phyloP scores from a whole-genome alignment of 2,888 invertebrate species.

The Platypus cylindrus region DNA sequence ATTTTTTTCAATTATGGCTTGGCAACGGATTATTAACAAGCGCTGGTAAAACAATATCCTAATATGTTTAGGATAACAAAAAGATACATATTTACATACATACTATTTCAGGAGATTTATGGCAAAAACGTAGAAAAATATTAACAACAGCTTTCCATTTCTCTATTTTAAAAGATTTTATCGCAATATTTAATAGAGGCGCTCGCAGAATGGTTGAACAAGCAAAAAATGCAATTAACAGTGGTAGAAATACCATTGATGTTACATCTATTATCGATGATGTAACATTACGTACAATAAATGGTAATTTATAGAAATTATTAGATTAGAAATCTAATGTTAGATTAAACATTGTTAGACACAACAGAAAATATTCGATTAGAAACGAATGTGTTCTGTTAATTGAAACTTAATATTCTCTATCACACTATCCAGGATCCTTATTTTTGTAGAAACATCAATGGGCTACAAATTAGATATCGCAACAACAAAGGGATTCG shows the following conservation, averaged over 20 bases:
- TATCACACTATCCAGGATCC: too few species aligned
- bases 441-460: conserved; percentile 23
- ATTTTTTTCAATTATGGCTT: conserved; percentile 13
- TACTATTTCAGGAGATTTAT: conserved; percentile 14
- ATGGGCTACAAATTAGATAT: conserved; percentile 22
- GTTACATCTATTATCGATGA: conserved; percentile 36
- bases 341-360: too few species aligned
- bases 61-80: too few species aligned
- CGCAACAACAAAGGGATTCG: conserved; percentile 14
- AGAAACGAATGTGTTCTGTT: too few species aligned
- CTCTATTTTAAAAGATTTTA: conserved; percentile 16
- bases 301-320: too few species aligned
- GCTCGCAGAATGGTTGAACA: conserved; percentile 8
- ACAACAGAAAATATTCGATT: too few species aligned
- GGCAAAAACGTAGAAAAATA: conserved; percentile 18
- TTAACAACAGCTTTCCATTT: conserved; percentile 20
- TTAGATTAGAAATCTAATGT: too few species aligned
- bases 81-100: too few species aligned
- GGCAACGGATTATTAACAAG: conserved; percentile 16
- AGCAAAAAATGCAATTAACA: too few species aligned
- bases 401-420: too few species aligned
- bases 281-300: conserved; percentile 42
- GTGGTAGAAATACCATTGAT: too few species aligned
- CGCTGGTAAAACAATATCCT: conserved; percentile 10
- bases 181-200: conserved; percentile 15